Percentiles rank a stretch among this genome's conserved stretches.
Conservation (phyloP, 2,113 vertebrate species). For the Anser cygnoides region DNA sequence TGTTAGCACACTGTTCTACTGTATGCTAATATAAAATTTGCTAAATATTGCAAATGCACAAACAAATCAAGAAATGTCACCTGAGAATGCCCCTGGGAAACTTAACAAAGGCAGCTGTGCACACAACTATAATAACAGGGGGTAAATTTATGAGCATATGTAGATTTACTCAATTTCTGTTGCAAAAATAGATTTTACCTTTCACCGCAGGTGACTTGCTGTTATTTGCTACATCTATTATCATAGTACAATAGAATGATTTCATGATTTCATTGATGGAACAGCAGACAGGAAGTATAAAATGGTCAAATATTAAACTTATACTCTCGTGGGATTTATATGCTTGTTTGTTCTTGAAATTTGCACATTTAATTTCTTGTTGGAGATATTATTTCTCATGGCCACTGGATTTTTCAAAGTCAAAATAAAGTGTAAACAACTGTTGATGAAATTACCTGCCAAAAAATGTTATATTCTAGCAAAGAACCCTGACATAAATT, state of each 20-base stretch:
- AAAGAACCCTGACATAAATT: not conserved
- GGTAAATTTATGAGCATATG: not conserved
- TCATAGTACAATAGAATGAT: not conserved
- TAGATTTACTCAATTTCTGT: not conserved
- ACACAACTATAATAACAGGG: not conserved
- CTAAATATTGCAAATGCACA: not conserved
- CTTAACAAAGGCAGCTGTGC: not conserved
- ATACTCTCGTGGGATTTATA: not conserved
- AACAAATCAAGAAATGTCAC: not conserved
- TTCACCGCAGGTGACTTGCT: not conserved
- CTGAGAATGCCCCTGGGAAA: not conserved
- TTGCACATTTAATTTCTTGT: not conserved
- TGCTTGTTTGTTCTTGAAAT: not conserved
- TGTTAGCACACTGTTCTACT: not conserved
- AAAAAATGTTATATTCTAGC: not conserved
- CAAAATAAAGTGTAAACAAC: not conserved
- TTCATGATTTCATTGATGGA: not conserved
- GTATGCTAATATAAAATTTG: not conserved
- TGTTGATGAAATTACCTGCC: not conserved
- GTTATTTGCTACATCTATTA: not conserved
- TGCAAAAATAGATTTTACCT: not conserved
- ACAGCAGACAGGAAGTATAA: not conserved
- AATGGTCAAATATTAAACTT: not conserved
- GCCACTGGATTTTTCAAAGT: constrained; percentile 10
- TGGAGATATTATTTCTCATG: not conserved